phyloP scores from a whole-genome alignment of 2,113 vertebrate genomes.

The Rhadina sibilatrix region DNA sequence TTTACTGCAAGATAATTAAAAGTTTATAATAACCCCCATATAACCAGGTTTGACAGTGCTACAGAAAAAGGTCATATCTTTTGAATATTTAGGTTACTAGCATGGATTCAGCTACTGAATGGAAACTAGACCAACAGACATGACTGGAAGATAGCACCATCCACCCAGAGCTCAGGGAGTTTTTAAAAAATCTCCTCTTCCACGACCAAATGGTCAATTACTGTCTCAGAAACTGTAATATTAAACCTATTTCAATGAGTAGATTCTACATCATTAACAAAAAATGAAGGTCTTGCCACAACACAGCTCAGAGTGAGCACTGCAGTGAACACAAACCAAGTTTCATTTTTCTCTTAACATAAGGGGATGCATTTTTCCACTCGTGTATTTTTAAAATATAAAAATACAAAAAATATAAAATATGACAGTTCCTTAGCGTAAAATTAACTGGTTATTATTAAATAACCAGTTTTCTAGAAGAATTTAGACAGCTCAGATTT shows the following conservation, averaged over 20 bases:
- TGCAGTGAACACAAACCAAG: not conserved
- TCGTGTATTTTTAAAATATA: not conserved
- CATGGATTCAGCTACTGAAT: not conserved
- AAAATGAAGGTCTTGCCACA: not conserved
- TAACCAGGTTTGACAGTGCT: not conserved
- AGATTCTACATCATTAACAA: not conserved
- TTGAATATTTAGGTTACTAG: not conserved
- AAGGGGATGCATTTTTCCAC: not conserved
- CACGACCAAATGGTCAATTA: not conserved
- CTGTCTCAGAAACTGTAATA: not conserved
- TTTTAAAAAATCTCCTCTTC: not conserved
- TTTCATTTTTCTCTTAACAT: rapidly evolving
- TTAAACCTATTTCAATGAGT: not conserved
- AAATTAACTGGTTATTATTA: not conserved
- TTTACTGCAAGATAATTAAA: not conserved
- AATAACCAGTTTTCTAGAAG: not conserved
- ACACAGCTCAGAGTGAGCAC: not conserved
- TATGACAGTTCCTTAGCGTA: rapidly evolving
- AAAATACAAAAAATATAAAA: not conserved
- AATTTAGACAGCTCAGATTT: not conserved
- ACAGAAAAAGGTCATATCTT: rapidly evolving
- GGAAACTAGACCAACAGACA: not conserved
- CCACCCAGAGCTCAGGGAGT: not conserved
- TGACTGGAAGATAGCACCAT: not conserved
- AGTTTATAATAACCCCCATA: not conserved